Evolutionary conservation across 2,797 vertebrate species (phyloP), one percentile per base, ranked within the genome.

Genomic region (Xiphophorus birchmanni): DNA sequence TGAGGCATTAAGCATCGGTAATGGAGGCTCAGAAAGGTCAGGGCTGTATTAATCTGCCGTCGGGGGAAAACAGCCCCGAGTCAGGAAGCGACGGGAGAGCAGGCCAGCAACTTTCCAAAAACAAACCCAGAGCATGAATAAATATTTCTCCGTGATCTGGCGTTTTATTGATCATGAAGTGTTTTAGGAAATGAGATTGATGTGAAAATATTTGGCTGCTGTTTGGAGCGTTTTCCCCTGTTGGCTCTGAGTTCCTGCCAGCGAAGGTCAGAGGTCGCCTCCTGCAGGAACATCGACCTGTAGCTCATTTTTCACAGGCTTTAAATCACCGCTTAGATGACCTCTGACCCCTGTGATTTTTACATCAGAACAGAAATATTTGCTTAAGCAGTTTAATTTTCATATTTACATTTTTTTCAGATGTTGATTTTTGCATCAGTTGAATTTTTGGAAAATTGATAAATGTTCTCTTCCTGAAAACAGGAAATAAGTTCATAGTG

Each of bases 21-120:
- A 95, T 93, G 92, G 91, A 78, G 90, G 90, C 78, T 89, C 81
- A 83, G 87, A 93, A 94, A 95, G 94, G 94, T 95, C 94, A 94
- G 52, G 84, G 83, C 90, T 86, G 94, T 94, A 93, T 95, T 95
- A 96, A 95, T 95, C 89, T 91, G 84, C 56, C 37, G 85, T 83
- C 93, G 54, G 81, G 94, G 94, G 95, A 94, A 93, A 90, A 85
- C 78, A 82, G 81, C 83, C 84, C 85, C 50, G 82, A 88, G 88
- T 77, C 29, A 74, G 80, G 84, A 85, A 82, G 87, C 87, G 77
- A 76, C 8, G 77, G 77, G 81, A 71, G 35, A 42, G 47, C 76
- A 8, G 82, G 90, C 65, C 37, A 21, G 86, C 89, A 23, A 74
- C 73, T 78, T 84, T 90, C 90, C 91, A 90, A 90, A 92, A 93